A percentile compares a stretch with the other conserved stretches of the same genome.
Conservation (phyloP, 2,797 vertebrate species). For the Caiman crocodilus region DNA sequence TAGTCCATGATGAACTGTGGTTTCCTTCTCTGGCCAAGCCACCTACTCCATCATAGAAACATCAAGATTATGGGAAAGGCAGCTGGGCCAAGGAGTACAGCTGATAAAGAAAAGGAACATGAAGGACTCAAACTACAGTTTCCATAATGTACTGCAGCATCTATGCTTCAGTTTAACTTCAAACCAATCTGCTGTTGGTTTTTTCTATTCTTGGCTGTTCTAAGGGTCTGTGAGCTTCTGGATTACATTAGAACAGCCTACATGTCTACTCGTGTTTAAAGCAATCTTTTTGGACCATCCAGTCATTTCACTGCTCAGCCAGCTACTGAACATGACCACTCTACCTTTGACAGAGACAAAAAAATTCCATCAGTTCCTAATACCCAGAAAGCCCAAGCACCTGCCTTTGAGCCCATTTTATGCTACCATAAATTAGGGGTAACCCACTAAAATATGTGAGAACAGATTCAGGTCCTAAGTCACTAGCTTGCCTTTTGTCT, state of each 20-base stretch:
- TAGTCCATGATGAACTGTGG: background rate
- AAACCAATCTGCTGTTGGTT: background rate
- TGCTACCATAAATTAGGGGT: background rate
- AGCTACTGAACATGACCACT: background rate
- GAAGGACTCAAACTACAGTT: background rate
- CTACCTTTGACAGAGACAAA: background rate
- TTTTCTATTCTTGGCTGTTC: background rate
- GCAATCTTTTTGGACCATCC: background rate
- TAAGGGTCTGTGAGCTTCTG: background rate
- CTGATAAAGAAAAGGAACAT: background rate
- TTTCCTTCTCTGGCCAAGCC: background rate
- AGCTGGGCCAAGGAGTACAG: background rate
- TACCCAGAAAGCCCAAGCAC: background rate
- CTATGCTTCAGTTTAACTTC: background rate
- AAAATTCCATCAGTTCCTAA: background rate
- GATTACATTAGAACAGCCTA: background rate
- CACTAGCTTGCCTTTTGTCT: background rate
- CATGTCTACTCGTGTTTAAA: background rate
- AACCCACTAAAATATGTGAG: background rate
- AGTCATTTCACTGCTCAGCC: background rate
- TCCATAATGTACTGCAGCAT: background rate
- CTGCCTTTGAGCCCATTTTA: background rate
- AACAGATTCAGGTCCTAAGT: background rate
- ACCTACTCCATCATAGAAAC: background rate
- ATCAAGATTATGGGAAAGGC: background rate